phyloP scores from a whole-genome alignment of 2,113 vertebrate genomes.

The Corythaeola cristata region DNA sequence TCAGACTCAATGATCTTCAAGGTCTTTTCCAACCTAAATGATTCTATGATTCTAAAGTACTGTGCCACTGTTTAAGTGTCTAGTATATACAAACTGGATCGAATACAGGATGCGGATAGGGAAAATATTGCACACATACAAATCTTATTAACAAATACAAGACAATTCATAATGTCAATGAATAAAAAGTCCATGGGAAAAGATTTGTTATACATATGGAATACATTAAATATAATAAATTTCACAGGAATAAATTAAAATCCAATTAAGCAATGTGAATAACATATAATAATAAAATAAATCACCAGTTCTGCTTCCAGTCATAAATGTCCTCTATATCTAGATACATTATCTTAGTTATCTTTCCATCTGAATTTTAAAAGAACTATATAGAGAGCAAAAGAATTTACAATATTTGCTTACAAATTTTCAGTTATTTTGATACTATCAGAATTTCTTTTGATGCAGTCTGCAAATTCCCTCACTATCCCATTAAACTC shows the following conservation, averaged over 20 bases:
- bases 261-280: not conserved
- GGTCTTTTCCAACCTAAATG: not conserved
- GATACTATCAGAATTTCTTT: conserved; percentile 14
- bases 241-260: not conserved
- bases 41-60: not conserved
- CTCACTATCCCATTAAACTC: not conserved
- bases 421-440: conserved; percentile 19
- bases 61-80: not conserved
- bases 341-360: not conserved
- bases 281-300: not conserved
- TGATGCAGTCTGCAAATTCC: conserved; percentile 9
- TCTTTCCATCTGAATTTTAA: conserved; percentile 1
- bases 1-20: no score
- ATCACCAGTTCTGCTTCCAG: not conserved
- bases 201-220: not conserved
- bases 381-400: not conserved
- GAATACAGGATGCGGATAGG: not conserved
- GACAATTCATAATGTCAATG: not conserved
- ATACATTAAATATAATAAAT: not conserved
- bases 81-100: not conserved
- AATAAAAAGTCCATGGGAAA: not conserved
- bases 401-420: not conserved
- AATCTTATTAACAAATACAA: not conserved
- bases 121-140: not conserved
- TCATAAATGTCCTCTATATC: not conserved